A percentile compares a stretch with the other conserved stretches of the same genome.
Conservation (phyloP, 2,888 invertebrate genomes). For the Mayetiola destructor region DNA sequence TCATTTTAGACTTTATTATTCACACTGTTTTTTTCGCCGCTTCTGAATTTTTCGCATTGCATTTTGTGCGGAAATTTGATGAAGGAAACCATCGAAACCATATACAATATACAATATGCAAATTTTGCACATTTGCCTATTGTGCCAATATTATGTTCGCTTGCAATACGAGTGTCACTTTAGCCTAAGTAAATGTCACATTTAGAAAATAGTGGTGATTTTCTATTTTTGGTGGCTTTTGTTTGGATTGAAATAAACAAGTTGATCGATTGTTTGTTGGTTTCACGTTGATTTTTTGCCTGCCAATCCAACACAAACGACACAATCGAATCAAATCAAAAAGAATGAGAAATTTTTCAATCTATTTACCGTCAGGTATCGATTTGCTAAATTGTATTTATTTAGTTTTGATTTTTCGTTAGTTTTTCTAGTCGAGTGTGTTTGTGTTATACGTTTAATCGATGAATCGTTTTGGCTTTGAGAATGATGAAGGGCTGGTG, state of each 20-base stretch:
- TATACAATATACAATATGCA: too few relatives aligned
- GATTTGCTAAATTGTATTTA: too few relatives aligned
- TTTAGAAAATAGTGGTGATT: neutral
- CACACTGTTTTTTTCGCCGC: neutral
- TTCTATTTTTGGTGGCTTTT: neutral
- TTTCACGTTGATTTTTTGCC: neutral
- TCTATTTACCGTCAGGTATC: too few relatives aligned
- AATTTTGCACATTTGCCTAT: neutral
- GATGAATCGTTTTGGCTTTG: too few relatives aligned
- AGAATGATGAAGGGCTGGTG: neutral
- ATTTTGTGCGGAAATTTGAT: too few relatives aligned
- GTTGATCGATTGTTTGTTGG: constrained; percentile 10
- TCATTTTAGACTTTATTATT: neutral
- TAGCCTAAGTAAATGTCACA: neutral
- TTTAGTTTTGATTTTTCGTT: too few relatives aligned
- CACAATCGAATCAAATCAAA: neutral
- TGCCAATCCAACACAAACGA: neutral
- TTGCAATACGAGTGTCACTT: neutral
- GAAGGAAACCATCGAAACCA: too few relatives aligned
- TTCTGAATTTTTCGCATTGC: too few relatives aligned
- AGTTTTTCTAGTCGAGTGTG: too few relatives aligned
- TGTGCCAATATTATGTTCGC: neutral
- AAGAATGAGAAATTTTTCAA: neutral
- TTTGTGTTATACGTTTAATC: neutral
- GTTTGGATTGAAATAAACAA: constrained; percentile 7